Base-by-base conservation (phyloP, 1,140 invertebrate species). In the Chlorops oryzae region DNA sequence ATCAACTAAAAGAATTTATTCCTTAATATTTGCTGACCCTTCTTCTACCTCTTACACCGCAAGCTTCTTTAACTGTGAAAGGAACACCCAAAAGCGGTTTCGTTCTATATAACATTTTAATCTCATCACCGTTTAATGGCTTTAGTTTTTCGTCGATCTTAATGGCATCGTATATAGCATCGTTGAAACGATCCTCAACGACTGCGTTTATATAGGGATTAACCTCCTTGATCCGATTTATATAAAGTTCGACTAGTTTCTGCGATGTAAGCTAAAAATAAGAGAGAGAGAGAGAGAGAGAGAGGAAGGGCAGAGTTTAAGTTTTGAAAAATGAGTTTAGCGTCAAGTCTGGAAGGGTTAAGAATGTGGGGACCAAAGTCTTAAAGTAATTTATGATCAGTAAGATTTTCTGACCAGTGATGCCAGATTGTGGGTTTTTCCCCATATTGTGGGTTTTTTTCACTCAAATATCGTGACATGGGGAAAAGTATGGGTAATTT, bases 31-130 rank as follows among this genome's bases (percentile, higher is more conserved):
- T 39, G 9, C 3, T 9, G 15, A 27, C 12, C 7, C 18, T 15
- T 18, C 21, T 44, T 1, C 24, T 41, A 84, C 84, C 83, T 70
- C 76, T 75, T 0, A 87, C 65, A 7, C 75, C 73, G 51, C 83
- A 84, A 40, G 80, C 80, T 59, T 88, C 86, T 61, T 90, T 90
- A 0, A 87, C 78, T 2, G 84, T 87, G 32, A 88, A 76, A 0
- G 88, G 88, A 13, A 90, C 76, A 1, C 87, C 87, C 5, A 86
- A 73, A 18, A 90, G 63, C 0, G 87, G 87, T 28, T 73, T n/a
- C n/a, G n/a, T n/a, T n/a, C n/a, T n/a, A n/a, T n/a, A n/a, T n/a
- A n/a, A n/a, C 74, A 50, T 80, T 77, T 2, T 47, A 64, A 4
- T 70, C 57, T 1, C 82, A 63, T 3, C 80, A 80, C 6, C 72